Conservation (phyloP, 2,888 invertebrate species). For the Lithophane socia region DNA sequence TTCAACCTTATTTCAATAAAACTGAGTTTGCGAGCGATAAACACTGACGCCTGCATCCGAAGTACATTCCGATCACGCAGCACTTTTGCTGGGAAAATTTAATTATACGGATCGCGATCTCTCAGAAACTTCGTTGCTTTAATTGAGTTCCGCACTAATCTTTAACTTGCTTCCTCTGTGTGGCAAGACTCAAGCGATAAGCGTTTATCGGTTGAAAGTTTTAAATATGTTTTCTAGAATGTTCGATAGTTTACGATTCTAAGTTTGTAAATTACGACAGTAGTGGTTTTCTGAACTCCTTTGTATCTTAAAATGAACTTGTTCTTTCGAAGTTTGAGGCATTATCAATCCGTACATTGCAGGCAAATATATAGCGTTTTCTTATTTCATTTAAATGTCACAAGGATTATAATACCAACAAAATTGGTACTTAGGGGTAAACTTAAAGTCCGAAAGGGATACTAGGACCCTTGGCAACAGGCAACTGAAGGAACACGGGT, state of each 20-base stretch:
- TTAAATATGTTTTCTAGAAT: conserved; percentile 37
- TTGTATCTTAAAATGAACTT: not conserved
- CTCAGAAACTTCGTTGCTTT: conserved; percentile 81
- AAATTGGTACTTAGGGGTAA: not conserved
- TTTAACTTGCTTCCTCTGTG: conserved; percentile 77
- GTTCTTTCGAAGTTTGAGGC: not conserved
- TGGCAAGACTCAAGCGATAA: conserved; percentile 63
- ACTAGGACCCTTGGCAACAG: too few species aligned
- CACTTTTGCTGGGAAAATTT: conserved; percentile 84
- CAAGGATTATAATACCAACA: not conserved
- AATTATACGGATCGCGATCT: conserved; percentile 86
- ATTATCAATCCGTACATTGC: not conserved
- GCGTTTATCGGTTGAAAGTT: conserved; percentile 44
- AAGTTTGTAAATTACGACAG: conserved; percentile 34
- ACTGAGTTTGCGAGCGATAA: conserved; percentile 54
- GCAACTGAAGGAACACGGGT: too few species aligned
- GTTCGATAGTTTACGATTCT: conserved; percentile 41
- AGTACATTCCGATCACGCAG: conserved; percentile 81
- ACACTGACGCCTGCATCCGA: conserved; percentile 60
- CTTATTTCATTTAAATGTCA: not conserved
- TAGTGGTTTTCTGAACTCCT: conserved; percentile 9
- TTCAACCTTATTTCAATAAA: conserved; percentile 56
- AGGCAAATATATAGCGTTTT: not conserved
- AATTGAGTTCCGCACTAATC: conserved; percentile 88
- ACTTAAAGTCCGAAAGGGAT: too few species aligned